phyloP scores from a whole-genome alignment of 1,140 invertebrate species.

The Camponotus pennsylvanicus region DNA sequence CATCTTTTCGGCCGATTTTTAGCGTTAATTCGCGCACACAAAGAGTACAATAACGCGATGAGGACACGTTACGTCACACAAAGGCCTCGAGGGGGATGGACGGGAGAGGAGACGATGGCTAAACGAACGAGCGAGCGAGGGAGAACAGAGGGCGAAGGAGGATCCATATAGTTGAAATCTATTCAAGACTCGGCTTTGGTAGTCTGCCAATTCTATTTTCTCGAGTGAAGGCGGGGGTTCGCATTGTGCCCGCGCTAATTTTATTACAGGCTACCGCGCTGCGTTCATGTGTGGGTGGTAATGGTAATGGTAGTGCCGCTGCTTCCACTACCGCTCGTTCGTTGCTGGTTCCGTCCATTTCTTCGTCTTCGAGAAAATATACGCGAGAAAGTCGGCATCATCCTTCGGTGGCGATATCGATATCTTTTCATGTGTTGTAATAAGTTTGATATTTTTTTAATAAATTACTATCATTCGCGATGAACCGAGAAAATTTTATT shows the following conservation, averaged over 20 bases:
- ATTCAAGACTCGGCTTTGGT: constrained; percentile 83
- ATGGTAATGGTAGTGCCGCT: background rate
- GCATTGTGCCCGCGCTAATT: constrained; percentile 84
- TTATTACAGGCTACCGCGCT: constrained; percentile 76
- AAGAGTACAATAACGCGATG: constrained; percentile 35
- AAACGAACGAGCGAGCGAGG: constrained; percentile 12
- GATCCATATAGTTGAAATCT: constrained; percentile 84
- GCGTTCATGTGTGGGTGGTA: constrained; percentile 42
- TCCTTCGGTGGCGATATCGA: background rate
- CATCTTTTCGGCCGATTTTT: background rate
- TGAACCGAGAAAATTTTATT: background rate
- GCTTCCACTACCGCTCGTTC: background rate
- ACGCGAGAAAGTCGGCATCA: constrained; percentile 11
- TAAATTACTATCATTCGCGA: constrained; percentile 3
- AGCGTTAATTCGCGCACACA: constrained; percentile 16
- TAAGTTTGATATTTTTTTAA: constrained; percentile 9
- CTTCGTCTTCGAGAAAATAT: constrained; percentile 26
- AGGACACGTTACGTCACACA: constrained; percentile 63
- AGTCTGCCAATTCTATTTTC: constrained; percentile 84
- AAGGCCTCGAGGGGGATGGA: constrained; percentile 42
- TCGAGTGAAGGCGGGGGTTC: constrained; percentile 83
- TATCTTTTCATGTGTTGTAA: background rate
- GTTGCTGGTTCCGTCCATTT: background rate
- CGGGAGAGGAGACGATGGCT: constrained; percentile 3
- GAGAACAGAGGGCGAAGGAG: constrained; percentile 60